phyloP scores from a whole-genome alignment of 2,888 invertebrate species.

The Xestia rhomboidea region DNA sequence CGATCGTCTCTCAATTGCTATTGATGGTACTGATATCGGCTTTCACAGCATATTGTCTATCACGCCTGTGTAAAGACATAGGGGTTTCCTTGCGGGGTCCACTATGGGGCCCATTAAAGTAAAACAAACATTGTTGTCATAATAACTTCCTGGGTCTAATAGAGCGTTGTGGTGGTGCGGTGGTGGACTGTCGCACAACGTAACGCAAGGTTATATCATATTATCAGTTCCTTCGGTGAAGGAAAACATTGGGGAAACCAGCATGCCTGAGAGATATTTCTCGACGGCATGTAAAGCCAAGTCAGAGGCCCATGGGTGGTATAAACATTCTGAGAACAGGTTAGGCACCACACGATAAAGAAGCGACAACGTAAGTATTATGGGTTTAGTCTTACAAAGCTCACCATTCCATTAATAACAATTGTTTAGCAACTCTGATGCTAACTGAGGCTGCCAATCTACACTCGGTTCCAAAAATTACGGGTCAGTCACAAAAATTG shows the following conservation, averaged over 20 bases:
- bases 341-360: too few species aligned
- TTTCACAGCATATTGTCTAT: constrained; percentile 49
- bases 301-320: too few species aligned
- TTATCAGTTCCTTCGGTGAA: too few species aligned
- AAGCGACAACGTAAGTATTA: not conserved
- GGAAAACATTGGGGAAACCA: too few species aligned
- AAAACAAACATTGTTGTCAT: constrained; percentile 4
- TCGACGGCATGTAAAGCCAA: too few species aligned
- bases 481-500: too few species aligned
- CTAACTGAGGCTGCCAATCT: too few species aligned
- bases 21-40: constrained; percentile 43
- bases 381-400: too few species aligned
- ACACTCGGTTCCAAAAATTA: too few species aligned
- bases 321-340: too few species aligned
- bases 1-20: constrained; percentile 23
- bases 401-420: not conserved
- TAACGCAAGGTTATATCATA: too few species aligned
- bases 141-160: constrained; percentile 4
- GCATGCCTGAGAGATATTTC: too few species aligned
- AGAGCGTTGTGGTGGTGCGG: not conserved
- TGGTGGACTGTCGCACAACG: not conserved
- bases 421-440: not conserved
- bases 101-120: constrained; percentile 10
- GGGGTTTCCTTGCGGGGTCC: not conserved
- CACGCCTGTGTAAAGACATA: constrained; percentile 10